Evolutionary conservation across 1,140 invertebrate genomes (phyloP), one percentile per base, ranked within the genome.

Genomic region (Littorina saxatilis): DNA sequence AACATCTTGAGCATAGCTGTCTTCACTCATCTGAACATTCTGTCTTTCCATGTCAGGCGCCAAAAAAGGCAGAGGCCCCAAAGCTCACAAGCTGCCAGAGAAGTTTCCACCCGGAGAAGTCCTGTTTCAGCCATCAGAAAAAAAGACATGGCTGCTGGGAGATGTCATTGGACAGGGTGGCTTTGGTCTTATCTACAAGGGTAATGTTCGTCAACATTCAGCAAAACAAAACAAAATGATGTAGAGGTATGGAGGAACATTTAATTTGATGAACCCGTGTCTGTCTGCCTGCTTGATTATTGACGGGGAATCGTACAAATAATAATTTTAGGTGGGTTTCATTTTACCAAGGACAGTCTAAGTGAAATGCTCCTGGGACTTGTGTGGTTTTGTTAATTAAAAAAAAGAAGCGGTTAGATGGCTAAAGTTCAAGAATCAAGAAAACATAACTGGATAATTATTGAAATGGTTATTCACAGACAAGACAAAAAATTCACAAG

Each of bases 171-270:
- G 97, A 91, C 94, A 95, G 89, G 98, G 98, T 80, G 98, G 97
- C 85, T 99, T 99, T 94, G 98, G 98, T 40, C 95, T 98, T 87
- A 97, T 98, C 87, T 98, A 98, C 92, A 92, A 97, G 83, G 96
- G 96, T 90, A 92, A 52, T 39, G 81, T 29, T 61, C n/a, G n/a
- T n/a, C n/a, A n/a, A n/a, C n/a, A n/a, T n/a, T n/a, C n/a, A 23
- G 23, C 50, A 13, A 11, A 52, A 23, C 23, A 11, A 52, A 11
- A 52, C 11, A 23, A 52, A 13, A 23, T 52, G 50, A 52, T 52
- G 9, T 52, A 52, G 23, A 52, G 23, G 23, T 13, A 52, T n/a
- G n/a, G n/a, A n/a, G n/a, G n/a, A n/a, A n/a, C n/a, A n/a, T 52
- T 52, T 52, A 23, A 52, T 52, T 13, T 23, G 9, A 23, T 52